Evolutionary conservation across 92 coral and sea anemone species (phyloP), one percentile per base, ranked within the genome.

Genomic region (Micromussa lordhowensis): DNA sequence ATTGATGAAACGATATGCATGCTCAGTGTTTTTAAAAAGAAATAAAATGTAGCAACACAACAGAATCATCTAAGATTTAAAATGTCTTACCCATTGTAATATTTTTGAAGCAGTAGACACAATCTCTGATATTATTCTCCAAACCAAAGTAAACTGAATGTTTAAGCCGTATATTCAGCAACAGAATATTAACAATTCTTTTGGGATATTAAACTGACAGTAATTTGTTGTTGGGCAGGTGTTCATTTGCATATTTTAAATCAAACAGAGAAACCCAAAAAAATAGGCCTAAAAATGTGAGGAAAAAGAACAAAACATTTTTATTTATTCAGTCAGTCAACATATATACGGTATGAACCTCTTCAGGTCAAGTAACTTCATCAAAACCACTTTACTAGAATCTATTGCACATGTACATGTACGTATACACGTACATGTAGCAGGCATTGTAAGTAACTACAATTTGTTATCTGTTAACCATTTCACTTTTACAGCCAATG

Each of bases 181-280:
- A 76, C 14, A 76, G 28, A 77, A 48, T 77, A 77, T 44, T 26
- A 26, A 49, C 9, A 51, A 49, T 77, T 77, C 14, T 21, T 77
- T 29, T 77, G 22, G 24, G 29, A 26, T 1, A 77, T 61, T 61
- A 61, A 44, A 77, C 78, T 8, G 8, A 74, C 53, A 66, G 71
- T 74, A 74, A 74, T 74, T 74, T 74, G 55, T 36, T 74, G 5
- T 36, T 21, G 2, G 18, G 49, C 81, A 77, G 81, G 38, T 77
- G 81, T 26, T 26, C 17, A 77, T 77, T 77, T 49, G 38, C 81
- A 77, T 77, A 77, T 77, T 30, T 24, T 49, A 10, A 77, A 28
- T 66, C 31, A 18, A 49, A 77, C 55, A 28, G 63, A 51, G 54
- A 0, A 5, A n/a, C 7, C 32, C 3, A 26, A 28, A 64, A n/a